These are phyloP conservation scores for Cacatua alba DNA, from an alignment of 2,113 vertebrate species.

Conservation along the genomic window DNA sequence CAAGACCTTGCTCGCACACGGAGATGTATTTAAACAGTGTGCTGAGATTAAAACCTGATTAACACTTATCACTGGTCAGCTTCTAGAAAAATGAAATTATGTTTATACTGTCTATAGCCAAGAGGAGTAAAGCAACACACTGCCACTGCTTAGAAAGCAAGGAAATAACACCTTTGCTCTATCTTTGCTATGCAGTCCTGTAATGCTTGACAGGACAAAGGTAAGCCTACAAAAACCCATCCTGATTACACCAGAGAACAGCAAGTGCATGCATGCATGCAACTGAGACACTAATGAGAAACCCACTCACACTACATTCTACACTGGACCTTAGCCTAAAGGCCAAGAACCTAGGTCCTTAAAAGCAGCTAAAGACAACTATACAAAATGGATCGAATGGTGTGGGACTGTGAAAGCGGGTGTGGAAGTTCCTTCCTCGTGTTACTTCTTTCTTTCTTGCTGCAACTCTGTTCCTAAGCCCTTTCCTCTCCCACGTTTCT, in stretches of 20 bases:
- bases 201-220: background rate
- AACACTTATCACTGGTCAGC: background rate
- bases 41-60: background rate
- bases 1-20: background rate
- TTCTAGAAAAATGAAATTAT: constrained; percentile 1
- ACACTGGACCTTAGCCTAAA: background rate
- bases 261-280: background rate
- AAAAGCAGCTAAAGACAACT: background rate
- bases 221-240: background rate
- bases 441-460: background rate
- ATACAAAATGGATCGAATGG: background rate
- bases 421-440: background rate
- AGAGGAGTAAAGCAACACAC: background rate
- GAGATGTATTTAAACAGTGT: background rate
- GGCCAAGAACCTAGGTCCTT: background rate
- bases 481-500: background rate
- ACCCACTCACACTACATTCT: background rate
- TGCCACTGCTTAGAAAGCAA: background rate
- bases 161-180: background rate
- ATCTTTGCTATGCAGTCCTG: background rate
- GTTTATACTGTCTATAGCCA: background rate
- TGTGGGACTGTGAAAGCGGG: background rate
- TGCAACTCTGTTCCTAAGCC: background rate
- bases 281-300: rapidly evolving
- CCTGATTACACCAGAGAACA: background rate